These are phyloP conservation scores for Emberiza fucata DNA, from an alignment of 2,113 vertebrate species.

Conservation along the genomic window DNA sequence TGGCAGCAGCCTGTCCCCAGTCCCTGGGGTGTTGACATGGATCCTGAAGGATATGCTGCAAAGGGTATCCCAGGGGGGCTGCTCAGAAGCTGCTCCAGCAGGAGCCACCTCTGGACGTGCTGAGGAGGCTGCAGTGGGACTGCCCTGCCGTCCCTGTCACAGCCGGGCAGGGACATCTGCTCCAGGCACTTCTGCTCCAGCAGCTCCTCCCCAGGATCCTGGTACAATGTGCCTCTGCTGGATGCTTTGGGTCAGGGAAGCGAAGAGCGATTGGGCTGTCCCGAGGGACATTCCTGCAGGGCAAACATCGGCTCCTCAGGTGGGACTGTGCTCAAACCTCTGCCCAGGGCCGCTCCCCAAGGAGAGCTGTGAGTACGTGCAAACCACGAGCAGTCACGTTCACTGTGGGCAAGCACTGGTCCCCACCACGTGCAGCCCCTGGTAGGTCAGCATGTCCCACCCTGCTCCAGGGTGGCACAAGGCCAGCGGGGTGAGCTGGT, in stretches of 20 bases:
- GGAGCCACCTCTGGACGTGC: neutral
- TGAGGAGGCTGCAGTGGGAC: rapidly evolving
- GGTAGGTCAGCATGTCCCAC: neutral
- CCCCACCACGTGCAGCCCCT: rapidly evolving
- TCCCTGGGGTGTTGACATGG: rapidly evolving
- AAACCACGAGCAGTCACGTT: neutral
- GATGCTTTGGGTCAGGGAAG: neutral
- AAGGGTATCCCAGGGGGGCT: neutral
- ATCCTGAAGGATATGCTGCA: neutral
- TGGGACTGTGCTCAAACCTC: neutral
- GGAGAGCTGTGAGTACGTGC: neutral
- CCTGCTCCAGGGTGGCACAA: rapidly evolving
- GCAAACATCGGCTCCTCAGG: neutral
- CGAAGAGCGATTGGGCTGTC: neutral
- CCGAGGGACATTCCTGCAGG: neutral
- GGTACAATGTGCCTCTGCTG: neutral
- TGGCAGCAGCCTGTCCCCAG: neutral
- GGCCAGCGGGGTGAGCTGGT: rapidly evolving
- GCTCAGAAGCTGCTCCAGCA: neutral
- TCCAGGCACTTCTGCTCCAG: neutral
- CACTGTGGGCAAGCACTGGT: neutral
- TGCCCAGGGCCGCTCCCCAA: neutral
- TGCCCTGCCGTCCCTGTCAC: neutral
- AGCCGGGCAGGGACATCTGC: rapidly evolving
- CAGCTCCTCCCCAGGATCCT: neutral